Base-by-base conservation (phyloP, 2,888 invertebrate species). In the Camponotus fellah region DNA sequence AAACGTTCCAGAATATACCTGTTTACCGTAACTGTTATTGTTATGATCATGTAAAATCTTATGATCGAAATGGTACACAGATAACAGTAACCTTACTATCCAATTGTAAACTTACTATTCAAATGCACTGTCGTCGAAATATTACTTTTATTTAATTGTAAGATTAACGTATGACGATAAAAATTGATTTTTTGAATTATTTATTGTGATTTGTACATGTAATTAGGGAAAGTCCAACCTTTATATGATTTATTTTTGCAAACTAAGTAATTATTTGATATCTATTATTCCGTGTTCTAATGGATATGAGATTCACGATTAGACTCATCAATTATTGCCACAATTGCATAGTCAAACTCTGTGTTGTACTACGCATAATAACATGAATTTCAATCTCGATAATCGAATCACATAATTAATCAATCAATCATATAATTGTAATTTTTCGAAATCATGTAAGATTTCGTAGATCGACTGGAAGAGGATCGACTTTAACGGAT, bases 321-420 rank as follows among this genome's bases (percentile, higher is more conserved):
- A 60, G 46, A 49, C n/a, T 46, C 71, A 80, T 80, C 60, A 80
- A 80, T 72, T 46, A 64, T 49, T 40, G 64, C 37, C 56, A 53
- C 62, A 83, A 77, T 74, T 80, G 79, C 84, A 75, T 43, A 43
- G 56, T 60, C 71, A 60, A 76, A 71, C 79, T 72, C 34, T 21
- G 26, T 17, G 34, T 12, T 71, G 37, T 9, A 34, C n/a, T 40
- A 26, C 49, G 79, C 60, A 82, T 82, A 88, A 86, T 82, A 88
- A 82, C 77, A 43, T 21, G 43, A 43, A 43, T 85, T 56, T 37
- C 56, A 64, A 74, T 81, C 12, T 53, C n/a, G 34, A 75, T 81
- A 62, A 32, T 53, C 40, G 60, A 32, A 12, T 69, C 46, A 72
- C 10, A 9, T 72, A 46, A 60, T 72, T 60, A 79, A 72, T 60